Percentiles rank a stretch among this genome's conserved stretches.
Evolutionary conservation across 1,140 invertebrate genomes (phyloP).

Genomic region (Dendrolimus punctatus): DNA sequence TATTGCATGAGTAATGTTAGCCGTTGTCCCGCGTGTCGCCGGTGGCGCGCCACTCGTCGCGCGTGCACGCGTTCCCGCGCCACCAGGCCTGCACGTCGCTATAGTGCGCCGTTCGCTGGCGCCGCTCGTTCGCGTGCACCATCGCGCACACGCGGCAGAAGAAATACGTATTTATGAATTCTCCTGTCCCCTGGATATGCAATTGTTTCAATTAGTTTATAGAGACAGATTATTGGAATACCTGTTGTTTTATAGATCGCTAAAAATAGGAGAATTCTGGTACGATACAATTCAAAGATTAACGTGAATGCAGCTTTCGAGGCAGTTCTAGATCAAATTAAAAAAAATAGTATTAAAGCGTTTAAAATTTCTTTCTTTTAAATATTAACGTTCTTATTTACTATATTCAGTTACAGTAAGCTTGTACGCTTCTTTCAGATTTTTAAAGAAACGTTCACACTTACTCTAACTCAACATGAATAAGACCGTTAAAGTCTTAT

Average conservation of each 20-base stretch:
- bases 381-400: too few species aligned
- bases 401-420: neutral
- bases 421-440: neutral
- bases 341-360: too few species aligned
- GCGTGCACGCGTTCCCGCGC: constrained; percentile 76
- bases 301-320: too few species aligned
- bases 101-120: constrained; percentile 77
- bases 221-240: too few species aligned
- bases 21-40: constrained; percentile 20
- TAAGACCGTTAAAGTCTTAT: too few species aligned
- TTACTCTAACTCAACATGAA: too few species aligned
- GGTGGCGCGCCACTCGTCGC: constrained; percentile 40
- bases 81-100: constrained; percentile 91
- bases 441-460: too few species aligned
- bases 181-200: constrained; percentile 88
- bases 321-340: too few species aligned
- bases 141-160: constrained; percentile 96
- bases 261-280: too few species aligned
- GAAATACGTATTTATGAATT: constrained; percentile 96
- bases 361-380: too few species aligned
- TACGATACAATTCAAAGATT: too few species aligned
- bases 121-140: constrained; percentile 82
- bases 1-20: constrained; percentile 4
- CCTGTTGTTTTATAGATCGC: too few species aligned
- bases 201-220: neutral